Base-by-base conservation (phyloP, 2,888 invertebrate genomes). In the Parthenolecanium corni region DNA sequence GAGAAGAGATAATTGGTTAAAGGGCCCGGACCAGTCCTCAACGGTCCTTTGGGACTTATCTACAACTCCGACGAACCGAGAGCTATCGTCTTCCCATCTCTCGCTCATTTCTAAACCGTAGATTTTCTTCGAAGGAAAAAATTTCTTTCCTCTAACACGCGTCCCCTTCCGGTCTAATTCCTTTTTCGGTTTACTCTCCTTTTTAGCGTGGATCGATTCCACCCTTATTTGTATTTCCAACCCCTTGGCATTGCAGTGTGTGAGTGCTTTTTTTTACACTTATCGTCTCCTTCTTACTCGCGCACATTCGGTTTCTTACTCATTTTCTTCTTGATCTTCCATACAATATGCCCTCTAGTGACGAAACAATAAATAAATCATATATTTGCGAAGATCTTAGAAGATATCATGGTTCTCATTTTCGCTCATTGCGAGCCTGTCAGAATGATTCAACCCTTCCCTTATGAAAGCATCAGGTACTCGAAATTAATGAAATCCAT, bases 1-100 rank as follows among this genome's bases (percentile, higher is more conserved):
- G 38, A 61, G 61, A 47, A 61, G 51, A 61, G 61, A 61, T 61
- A 61, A 61, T 61, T 61, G 61, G 61, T 51, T 61, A 51, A 61
- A 61, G 61, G 46, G 61, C 61, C 40, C 23, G 51, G 51, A 31
- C 61, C 40, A 61, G 61, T 51, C 61, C 61, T 61, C 61, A 49
- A 61, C 36, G 61, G 40, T 31, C 61, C 61, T 25, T 38, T 23
- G 61, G 61, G 61, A 61, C 61, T 61, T 61, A 61, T 61, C 61
- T 49, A 61, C n/a, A 31, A 61, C 61, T 61, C 61, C 36, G 49
- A 31, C 61, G 42, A 54, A 61, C 20, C 49, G 49, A 49, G 14
- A 42, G 44, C 57, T 57, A 57, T 57, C 57, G 25, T 44, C 36
- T 44, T 25, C 46, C 24, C 46, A 61, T 61, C 49, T 47, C 23